These are phyloP conservation scores for Corythornis leucogaster DNA, from an alignment of 2,797 vertebrate genomes.

Conservation along the genomic window DNA sequence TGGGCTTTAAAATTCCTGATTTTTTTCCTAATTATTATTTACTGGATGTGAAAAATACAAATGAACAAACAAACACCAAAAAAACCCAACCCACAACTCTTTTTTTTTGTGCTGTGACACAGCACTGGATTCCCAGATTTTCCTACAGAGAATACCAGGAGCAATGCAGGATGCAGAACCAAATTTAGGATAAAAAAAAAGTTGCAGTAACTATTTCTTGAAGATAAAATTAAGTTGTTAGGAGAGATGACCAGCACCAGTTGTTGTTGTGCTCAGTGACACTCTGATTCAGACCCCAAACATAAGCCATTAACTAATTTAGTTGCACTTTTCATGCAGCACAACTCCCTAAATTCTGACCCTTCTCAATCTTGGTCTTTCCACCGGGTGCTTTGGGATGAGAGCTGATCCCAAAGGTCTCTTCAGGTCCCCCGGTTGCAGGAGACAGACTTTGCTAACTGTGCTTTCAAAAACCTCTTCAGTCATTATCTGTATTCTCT, in stretches of 20 bases:
- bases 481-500: not conserved
- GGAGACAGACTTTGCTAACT: not conserved
- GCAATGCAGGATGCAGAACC: not conserved
- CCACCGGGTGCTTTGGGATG: not conserved
- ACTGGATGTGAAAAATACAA: not conserved
- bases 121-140: not conserved
- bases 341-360: not conserved
- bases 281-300: not conserved
- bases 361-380: not conserved
- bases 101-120: not conserved
- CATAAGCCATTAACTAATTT: not conserved
- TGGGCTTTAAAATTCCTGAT: not conserved
- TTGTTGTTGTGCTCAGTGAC: not conserved
- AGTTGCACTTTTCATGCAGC: not conserved
- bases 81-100: fast-evolving
- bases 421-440: not conserved
- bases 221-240: not conserved
- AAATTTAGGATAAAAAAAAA: not conserved
- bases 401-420: not conserved
- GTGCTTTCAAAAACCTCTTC: not conserved
- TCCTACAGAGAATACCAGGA: not conserved
- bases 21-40: not conserved
- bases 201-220: not conserved
- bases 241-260: not conserved
- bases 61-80: not conserved